Percentiles rank a stretch among this genome's conserved stretches.
These are phyloP conservation scores for Alloscopus bannaensis DNA, from an alignment of 2,888 invertebrate genomes.

Conservation along the genomic window DNA sequence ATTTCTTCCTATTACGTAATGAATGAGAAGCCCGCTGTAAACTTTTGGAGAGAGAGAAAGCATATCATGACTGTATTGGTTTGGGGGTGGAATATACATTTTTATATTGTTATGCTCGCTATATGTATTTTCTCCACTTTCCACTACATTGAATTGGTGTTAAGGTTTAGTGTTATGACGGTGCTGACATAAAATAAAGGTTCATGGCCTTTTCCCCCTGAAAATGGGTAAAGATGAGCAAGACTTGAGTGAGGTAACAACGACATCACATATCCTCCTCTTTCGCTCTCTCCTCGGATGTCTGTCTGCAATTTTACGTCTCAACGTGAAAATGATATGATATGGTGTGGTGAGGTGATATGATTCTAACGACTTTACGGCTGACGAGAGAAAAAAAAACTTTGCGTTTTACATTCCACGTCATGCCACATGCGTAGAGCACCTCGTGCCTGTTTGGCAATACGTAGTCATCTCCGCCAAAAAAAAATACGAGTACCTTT, in stretches of 20 bases:
- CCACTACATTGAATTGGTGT: conserved; percentile 60
- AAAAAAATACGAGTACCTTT: too few species aligned
- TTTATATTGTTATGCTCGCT: too few species aligned
- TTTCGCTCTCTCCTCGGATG: too few species aligned
- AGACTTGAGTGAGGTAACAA: conserved; percentile 22
- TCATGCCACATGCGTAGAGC: too few species aligned
- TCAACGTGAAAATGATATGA: conserved; percentile 42
- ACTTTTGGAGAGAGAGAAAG: too few species aligned
- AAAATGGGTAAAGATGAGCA: conserved; percentile 34
- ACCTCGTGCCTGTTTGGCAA: too few species aligned
- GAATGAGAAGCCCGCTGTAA: too few species aligned
- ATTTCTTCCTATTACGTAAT: too few species aligned
- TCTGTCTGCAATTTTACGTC: conserved; percentile 53
- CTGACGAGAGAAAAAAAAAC: background rate
- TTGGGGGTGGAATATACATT: too few species aligned
- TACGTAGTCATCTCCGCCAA: conserved; percentile 4
- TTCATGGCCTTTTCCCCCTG: conserved; percentile 40
- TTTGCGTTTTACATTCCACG: background rate
- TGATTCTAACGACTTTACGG: conserved; percentile 16
- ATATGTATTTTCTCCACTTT: conserved; percentile 40
- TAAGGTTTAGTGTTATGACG: conserved; percentile 60
- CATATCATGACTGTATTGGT: too few species aligned
- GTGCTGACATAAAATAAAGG: conserved; percentile 58
- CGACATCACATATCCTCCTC: conserved; percentile 35
- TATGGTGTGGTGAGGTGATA: too few species aligned